These are phyloP conservation scores for Paraescarpia echinospica DNA, from an alignment of 1,140 invertebrate genomes.

Conservation along the genomic window DNA sequence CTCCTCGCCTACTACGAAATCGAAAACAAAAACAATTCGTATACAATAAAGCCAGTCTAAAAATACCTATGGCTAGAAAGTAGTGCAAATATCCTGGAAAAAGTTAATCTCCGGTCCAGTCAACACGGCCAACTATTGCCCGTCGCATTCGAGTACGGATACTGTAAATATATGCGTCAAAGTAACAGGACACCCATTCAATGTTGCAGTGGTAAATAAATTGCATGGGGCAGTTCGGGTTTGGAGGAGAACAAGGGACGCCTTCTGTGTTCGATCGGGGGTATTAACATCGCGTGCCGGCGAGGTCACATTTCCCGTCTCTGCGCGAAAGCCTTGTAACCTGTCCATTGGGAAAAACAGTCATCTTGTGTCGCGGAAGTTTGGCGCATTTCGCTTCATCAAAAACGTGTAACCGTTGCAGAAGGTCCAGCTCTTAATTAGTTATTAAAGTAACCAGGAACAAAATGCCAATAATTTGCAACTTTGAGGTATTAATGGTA, in stretches of 20 bases:
- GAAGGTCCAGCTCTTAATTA: too few species aligned
- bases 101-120: background rate
- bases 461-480: too few species aligned
- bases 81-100: background rate
- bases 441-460: too few species aligned
- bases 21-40: too few species aligned
- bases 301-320: background rate
- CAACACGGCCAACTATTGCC: background rate
- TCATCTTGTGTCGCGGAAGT: background rate
- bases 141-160: background rate
- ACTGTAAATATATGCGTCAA: background rate
- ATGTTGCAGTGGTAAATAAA: background rate
- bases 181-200: constrained; percentile 4
- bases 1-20: too few species aligned
- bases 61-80: background rate
- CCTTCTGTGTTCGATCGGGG: background rate
- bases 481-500: too few species aligned
- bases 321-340: background rate
- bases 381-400: too few species aligned
- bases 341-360: background rate
- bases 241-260: background rate
- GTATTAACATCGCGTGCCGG: background rate
- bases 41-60: background rate
- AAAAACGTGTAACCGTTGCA: too few species aligned
- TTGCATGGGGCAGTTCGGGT: background rate